phyloP scores from a whole-genome alignment of 2,888 invertebrate species.

The Ptilodon capucinus region DNA sequence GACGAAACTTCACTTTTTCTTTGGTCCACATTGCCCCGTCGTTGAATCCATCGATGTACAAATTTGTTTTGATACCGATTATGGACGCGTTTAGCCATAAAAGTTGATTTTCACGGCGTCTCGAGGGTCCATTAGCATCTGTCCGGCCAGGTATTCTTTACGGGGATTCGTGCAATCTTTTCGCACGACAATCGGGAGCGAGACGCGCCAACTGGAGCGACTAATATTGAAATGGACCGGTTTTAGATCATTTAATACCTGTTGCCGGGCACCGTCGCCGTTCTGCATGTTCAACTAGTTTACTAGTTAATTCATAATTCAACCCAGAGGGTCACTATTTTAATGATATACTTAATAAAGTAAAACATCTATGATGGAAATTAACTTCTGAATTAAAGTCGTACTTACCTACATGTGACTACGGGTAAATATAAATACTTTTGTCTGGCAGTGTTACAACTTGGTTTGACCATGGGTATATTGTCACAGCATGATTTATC shows the following conservation, averaged over 20 bases:
- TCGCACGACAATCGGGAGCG: slow-evolving; percentile 78
- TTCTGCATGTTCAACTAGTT: slow-evolving; percentile 52
- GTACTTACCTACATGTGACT: no score
- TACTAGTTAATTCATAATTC: slow-evolving; percentile 43
- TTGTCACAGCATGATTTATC: no score
- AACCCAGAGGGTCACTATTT: slow-evolving; percentile 12
- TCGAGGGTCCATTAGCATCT: slow-evolving; percentile 57
- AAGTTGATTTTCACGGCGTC: slow-evolving; percentile 63
- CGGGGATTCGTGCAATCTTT: slow-evolving; percentile 60
- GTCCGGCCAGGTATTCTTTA: slow-evolving; percentile 54
- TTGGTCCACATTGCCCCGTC: slow-evolving; percentile 55
- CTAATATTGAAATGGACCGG: slow-evolving; percentile 69
- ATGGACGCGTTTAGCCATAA: slow-evolving; percentile 60
- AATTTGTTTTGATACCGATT: slow-evolving; percentile 67
- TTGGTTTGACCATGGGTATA: no score
- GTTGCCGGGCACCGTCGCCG: slow-evolving; percentile 29
- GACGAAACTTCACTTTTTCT: slow-evolving; percentile 79
- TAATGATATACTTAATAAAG: no score
- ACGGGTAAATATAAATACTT: no score
- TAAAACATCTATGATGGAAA: no score
- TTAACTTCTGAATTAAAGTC: no score
- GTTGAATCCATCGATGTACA: slow-evolving; percentile 55
- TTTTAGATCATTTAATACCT: slow-evolving; percentile 51
- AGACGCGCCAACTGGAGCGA: slow-evolving; percentile 72
- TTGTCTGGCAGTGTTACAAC: no score